Evolutionary conservation across 2,888 invertebrate genomes (phyloP), one percentile per base, ranked within the genome.

Genomic region (Clusia tigrina): DNA sequence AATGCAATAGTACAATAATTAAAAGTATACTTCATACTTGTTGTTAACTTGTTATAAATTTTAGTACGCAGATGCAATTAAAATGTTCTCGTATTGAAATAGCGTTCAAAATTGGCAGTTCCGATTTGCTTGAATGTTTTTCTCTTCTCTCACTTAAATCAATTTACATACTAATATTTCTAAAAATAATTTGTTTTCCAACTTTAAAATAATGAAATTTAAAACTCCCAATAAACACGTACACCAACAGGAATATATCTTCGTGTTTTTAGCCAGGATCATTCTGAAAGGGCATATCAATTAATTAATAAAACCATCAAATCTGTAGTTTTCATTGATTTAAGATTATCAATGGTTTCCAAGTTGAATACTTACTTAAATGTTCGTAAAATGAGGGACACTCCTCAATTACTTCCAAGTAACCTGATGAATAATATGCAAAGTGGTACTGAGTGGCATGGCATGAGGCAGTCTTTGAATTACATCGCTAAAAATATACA

Each of bases 401-500:
- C 68, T 81, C 81, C 63, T 82, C 81, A 67, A 78, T 69, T 58
- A 74, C 74, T 66, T 80, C 76, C 58, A 76, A 74, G 60, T 77
- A 76, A 65, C 71, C 71, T 58, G 69, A 69, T 63, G 69, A 65
- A 57, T 73, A 72, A 55, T 72, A 72, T 37, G 71, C 71, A 65
- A 64, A 76, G 62, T 79, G 78, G 72, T 82, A 83, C 69, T 82
- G 82, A 71, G 79, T 83, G 71, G 83, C 79, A 71, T 81, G 82
- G 76, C 83, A 82, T 79, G 83, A 79, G 74, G 83, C 83, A 81
- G 82, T 83, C 79, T 81, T 83, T 73, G 83, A 73, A 78, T 83
- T 81, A 71, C 81, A 82, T 77, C 81, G 78, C 83, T 83, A 68
- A 2, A 78, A 76, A 17, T 15, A 65, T 62, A 42, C 37, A 60